Evolutionary conservation across 2,797 vertebrate genomes (phyloP).

Genomic region (Microcaecilia unicolor): DNA sequence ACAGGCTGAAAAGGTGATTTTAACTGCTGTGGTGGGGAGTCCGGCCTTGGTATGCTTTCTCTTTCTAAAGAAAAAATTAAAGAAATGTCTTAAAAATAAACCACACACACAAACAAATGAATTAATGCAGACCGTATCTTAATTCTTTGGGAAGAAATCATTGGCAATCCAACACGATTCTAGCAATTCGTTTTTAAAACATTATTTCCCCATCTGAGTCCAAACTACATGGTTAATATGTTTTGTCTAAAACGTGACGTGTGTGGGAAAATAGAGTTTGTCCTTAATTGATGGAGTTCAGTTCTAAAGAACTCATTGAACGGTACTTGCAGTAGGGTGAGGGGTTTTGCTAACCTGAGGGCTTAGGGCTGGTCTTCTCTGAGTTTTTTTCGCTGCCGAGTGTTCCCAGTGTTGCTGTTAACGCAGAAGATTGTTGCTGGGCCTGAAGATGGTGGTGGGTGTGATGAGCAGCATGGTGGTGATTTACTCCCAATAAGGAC

Average conservation of each 20-base stretch:
- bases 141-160: too few relatives aligned
- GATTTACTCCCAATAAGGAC: constrained; percentile 89
- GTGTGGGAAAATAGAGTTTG: too few relatives aligned
- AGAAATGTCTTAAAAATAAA: too few relatives aligned
- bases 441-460: constrained; percentile 64
- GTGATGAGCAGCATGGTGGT: constrained; percentile 69
- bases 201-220: too few relatives aligned
- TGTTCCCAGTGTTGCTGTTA: constrained; percentile 63
- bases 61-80: constrained; percentile 58
- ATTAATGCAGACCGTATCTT: too few relatives aligned
- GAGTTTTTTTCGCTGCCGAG: constrained; percentile 71
- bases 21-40: constrained; percentile 77
- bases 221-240: too few relatives aligned
- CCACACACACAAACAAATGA: too few relatives aligned
- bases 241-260: too few relatives aligned
- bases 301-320: too few relatives aligned
- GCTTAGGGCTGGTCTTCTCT: constrained; percentile 80
- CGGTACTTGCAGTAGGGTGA: neutral
- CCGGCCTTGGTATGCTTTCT: constrained; percentile 74
- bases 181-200: too few relatives aligned
- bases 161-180: too few relatives aligned
- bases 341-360: constrained; percentile 79
- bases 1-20: constrained; percentile 89
- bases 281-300: too few relatives aligned
- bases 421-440: constrained; percentile 65